A percentile compares a stretch with the other conserved stretches of the same genome.
phyloP scores from a whole-genome alignment of 2,113 vertebrate species.

The Etia nguti region DNA sequence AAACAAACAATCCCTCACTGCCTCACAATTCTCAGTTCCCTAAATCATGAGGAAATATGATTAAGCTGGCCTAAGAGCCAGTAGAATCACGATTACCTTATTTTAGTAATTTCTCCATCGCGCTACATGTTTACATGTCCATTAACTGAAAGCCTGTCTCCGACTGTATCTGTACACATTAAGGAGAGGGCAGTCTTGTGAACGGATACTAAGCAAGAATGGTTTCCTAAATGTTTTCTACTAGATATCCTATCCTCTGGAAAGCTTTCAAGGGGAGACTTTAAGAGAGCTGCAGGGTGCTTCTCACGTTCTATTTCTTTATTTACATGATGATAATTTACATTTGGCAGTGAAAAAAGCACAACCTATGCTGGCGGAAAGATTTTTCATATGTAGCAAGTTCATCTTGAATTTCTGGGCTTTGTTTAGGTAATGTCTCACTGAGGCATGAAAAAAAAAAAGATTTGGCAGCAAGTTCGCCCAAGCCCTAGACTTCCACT shows the following conservation, averaged over 20 bases:
- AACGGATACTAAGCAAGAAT: not conserved
- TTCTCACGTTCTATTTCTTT: not conserved
- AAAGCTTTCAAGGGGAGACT: not conserved
- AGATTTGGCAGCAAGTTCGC: not conserved
- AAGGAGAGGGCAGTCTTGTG: not conserved
- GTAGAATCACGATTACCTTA: not conserved
- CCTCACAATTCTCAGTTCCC: not conserved
- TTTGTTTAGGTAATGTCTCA: not conserved
- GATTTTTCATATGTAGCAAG: not conserved
- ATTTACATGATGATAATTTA: not conserved
- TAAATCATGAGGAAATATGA: not conserved
- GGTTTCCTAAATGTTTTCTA: not conserved
- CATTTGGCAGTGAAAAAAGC: not conserved
- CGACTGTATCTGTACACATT: not conserved
- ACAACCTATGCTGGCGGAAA: not conserved
- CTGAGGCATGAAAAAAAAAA: not conserved
- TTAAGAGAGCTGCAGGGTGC: not conserved
- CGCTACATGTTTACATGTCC: not conserved
- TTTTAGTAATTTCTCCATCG: not conserved
- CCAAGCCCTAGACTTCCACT: not conserved
- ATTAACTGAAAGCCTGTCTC: not conserved
- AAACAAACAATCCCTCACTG: not conserved
- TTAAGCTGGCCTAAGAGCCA: not conserved
- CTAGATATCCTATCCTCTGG: not conserved
- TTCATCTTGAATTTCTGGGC: not conserved